phyloP scores from a whole-genome alignment of 2,888 invertebrate species.

The Campopleginae sp. region DNA sequence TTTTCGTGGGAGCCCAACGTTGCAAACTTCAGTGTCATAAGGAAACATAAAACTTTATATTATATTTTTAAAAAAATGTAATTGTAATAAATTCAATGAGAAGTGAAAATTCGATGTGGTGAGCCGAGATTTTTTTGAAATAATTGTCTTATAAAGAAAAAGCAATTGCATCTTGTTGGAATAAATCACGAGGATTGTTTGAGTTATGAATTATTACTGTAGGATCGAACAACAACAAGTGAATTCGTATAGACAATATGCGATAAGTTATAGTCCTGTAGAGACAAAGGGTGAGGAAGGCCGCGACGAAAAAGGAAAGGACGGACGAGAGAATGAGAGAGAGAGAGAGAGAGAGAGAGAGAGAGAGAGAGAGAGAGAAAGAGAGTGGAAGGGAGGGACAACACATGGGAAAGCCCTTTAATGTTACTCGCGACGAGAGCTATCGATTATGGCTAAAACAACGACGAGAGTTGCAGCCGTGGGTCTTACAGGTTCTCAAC shows the following conservation, averaged over 20 bases:
- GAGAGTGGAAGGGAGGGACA: slow-evolving; percentile 11
- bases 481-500: slow-evolving; percentile 59
- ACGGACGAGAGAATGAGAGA: slow-evolving; percentile 13
- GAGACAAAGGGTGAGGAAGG: slow-evolving; percentile 31
- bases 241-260: slow-evolving; percentile 19
- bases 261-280: slow-evolving; percentile 1
- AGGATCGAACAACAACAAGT: slow-evolving; percentile 8
- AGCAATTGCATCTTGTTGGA: not conserved
- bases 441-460: slow-evolving; percentile 61
- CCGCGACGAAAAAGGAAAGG: not conserved
- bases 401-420: slow-evolving; percentile 46
- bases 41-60: no score
- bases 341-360: slow-evolving; percentile 4
- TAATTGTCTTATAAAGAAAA: not conserved
- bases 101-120: not conserved
- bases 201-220: not conserved
- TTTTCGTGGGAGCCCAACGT: no score
- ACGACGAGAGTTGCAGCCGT: slow-evolving; percentile 42
- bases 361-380: slow-evolving; percentile 13
- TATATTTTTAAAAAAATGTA: no score
- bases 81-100: no score
- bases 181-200: not conserved
- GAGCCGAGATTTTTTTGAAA: not conserved
- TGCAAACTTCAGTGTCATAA: no score
- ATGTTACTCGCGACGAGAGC: slow-evolving; percentile 51